Evolutionary conservation across 2,113 vertebrate genomes (phyloP).

Genomic region (Hippocampus zosterae): DNA sequence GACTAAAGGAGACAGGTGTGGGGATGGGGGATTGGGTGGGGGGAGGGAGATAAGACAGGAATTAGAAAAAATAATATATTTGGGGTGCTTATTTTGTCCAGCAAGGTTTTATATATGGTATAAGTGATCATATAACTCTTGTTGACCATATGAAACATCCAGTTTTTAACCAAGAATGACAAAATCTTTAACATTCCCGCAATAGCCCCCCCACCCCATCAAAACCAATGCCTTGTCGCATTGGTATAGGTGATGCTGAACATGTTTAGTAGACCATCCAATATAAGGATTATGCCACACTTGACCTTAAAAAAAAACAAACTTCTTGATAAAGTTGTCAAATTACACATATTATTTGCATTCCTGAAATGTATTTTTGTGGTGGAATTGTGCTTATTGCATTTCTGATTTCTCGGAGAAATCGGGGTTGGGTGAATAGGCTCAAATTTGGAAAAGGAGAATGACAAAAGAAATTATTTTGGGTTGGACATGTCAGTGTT

Average conservation of each 20-base stretch:
- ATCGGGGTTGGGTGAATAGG: neutral
- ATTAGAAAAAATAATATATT: neutral
- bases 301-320: neutral
- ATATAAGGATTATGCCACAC: neutral
- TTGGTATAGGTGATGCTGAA: neutral
- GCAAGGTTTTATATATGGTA: neutral
- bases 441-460: neutral
- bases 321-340: neutral
- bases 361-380: neutral
- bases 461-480: neutral
- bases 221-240: neutral
- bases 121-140: neutral
- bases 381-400: neutral
- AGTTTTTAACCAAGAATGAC: neutral
- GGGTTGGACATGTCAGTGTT: constrained; percentile 25
- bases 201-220: neutral
- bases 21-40: neutral
- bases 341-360: neutral
- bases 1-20: constrained; percentile 61
- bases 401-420: neutral
- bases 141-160: neutral
- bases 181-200: neutral
- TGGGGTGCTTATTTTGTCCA: neutral
- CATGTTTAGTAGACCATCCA: neutral
- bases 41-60: neutral